Conservation (phyloP, 30 jellyfish, hydroid and myxozoan genomes). For the Aurelia sp. region DNA sequence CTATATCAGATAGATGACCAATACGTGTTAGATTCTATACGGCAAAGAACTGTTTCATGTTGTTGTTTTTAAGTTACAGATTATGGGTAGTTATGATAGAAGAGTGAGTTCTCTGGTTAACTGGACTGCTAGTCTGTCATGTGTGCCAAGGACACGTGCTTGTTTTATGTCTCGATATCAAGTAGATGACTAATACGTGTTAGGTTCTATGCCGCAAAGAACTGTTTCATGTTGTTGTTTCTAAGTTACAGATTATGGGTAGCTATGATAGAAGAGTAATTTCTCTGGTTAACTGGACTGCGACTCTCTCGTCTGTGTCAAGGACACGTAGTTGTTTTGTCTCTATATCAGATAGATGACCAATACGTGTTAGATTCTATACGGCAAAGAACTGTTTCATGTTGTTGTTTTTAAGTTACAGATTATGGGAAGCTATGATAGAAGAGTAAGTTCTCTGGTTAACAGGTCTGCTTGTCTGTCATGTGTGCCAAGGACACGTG, state of each 20-base stretch:
- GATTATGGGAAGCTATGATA: conserved; percentile 51
- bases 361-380: conserved; percentile 39
- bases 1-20: conserved; percentile 34
- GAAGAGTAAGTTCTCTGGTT: neutral
- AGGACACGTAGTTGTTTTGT: neutral
- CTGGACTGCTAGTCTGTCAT: no score
- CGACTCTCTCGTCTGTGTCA: no score
- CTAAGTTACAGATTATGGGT: conserved; percentile 60
- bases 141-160: no score
- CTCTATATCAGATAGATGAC: conserved; percentile 27
- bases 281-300: no score
- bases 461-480: no score
- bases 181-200: conserved; percentile 31
- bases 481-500: no score
- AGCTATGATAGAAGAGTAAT: conserved; percentile 30
- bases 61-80: conserved; percentile 20
- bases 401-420: conserved; percentile 22
- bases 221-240: conserved; percentile 42
- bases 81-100: conserved; percentile 57
- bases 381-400: conserved; percentile 48
- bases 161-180: conserved; percentile 35
- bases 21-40: conserved; percentile 45
- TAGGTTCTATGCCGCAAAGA: conserved; percentile 48
- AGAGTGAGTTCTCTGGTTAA: neutral
- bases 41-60: conserved; percentile 43